phyloP scores from a whole-genome alignment of 2,113 vertebrate species.

The Seriola rivoliana region DNA sequence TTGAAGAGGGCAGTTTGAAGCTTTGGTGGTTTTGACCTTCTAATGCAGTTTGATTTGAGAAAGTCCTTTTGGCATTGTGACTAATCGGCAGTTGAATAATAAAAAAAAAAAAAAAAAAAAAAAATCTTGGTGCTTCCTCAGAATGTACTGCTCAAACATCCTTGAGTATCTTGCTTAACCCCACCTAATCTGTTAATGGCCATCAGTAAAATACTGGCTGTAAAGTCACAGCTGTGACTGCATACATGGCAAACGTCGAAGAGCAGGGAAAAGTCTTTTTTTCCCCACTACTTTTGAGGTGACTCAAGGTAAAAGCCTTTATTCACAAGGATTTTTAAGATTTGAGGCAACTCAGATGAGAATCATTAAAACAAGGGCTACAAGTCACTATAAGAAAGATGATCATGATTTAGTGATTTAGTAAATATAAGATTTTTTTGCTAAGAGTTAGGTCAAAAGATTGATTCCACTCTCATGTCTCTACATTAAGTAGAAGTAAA shows the following conservation, averaged over 20 bases:
- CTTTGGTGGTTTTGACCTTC: conserved; percentile 9
- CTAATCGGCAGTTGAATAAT: background rate
- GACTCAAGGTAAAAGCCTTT: background rate
- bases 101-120: background rate
- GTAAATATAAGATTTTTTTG: too few species aligned
- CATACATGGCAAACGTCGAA: background rate
- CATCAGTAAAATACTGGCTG: background rate
- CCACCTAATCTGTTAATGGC: conserved; percentile 1
- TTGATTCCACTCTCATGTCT: too few species aligned
- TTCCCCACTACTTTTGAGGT: background rate
- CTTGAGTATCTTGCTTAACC: background rate
- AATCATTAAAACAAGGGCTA: background rate
- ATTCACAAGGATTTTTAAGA: background rate
- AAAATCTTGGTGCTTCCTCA: too few species aligned
- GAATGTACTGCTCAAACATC: background rate
- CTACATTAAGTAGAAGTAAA: too few species aligned
- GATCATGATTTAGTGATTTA: too few species aligned
- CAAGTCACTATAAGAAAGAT: too few species aligned
- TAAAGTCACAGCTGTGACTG: conserved; percentile 31
- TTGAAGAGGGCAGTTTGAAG: conserved; percentile 2
- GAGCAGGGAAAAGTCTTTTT: background rate
- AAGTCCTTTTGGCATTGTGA: conserved; percentile 3
- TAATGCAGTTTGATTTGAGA: conserved; percentile 9
- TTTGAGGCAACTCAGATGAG: conserved; percentile 2
- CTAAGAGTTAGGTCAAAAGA: too few species aligned